Evolutionary conservation across 2,888 invertebrate genomes (phyloP).

Genomic region (Trachelus iudaicus): DNA sequence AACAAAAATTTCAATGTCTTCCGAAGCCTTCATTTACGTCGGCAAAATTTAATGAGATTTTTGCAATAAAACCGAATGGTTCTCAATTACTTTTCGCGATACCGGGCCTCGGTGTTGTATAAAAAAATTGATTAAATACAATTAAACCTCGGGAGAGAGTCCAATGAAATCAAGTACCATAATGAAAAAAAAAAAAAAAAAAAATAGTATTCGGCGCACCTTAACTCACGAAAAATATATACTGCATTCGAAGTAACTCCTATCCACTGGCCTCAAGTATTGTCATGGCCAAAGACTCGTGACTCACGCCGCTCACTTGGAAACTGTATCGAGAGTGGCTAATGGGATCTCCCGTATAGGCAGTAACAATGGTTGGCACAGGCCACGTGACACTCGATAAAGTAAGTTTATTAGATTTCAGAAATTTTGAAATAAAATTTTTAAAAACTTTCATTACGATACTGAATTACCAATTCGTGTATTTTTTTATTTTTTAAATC

Average conservation of each 20-base stretch:
- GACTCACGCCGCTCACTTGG: background rate
- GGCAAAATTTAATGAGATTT: background rate
- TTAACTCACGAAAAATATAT: background rate
- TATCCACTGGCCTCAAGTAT: background rate
- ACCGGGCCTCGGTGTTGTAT: too few relatives aligned
- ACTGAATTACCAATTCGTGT: too few relatives aligned
- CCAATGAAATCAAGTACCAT: background rate
- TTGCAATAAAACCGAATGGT: background rate
- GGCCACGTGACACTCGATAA: constrained; percentile 1
- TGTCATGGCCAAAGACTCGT: background rate
- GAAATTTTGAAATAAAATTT: background rate
- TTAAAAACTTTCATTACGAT: background rate
- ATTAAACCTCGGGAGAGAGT: background rate
- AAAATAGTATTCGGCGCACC: background rate
- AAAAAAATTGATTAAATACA: background rate
- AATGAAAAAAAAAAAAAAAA: background rate
- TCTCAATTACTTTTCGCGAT: background rate
- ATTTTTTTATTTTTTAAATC: too few relatives aligned
- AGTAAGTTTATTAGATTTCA: background rate
- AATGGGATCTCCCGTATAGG: background rate
- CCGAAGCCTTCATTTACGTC: background rate
- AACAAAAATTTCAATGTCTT: background rate
- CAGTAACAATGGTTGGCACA: background rate
- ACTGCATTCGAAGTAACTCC: background rate
- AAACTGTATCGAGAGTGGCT: background rate